Evolutionary conservation across 2,888 invertebrate genomes (phyloP).

Genomic region (Lacanobia oleracea): DNA sequence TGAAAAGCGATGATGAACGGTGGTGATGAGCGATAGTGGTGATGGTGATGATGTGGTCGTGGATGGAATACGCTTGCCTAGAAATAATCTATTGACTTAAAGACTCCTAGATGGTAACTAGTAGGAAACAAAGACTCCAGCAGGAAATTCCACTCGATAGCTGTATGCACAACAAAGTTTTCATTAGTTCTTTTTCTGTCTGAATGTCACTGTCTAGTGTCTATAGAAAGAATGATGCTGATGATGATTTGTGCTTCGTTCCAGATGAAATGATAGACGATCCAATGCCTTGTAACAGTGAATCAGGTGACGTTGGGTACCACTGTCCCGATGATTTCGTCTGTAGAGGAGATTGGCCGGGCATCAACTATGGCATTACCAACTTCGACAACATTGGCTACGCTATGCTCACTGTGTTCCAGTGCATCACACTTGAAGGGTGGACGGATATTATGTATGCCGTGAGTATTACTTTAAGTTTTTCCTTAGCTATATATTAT

Average conservation of each 20-base stretch:
- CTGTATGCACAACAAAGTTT: too few species aligned
- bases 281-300: slow-evolving; percentile 89
- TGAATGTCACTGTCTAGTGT: too few species aligned
- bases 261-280: slow-evolving; percentile 74
- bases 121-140: too few species aligned
- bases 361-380: slow-evolving; percentile 98
- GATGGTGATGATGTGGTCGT: too few species aligned
- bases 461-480: slow-evolving; percentile 90
- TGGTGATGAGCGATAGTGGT: too few species aligned
- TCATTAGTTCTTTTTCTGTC: too few species aligned
- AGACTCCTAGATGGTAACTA: too few species aligned
- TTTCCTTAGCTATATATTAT: too few species aligned
- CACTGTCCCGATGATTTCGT: slow-evolving; percentile 88
- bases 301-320: slow-evolving; percentile 91
- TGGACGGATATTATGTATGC: slow-evolving; percentile 99
- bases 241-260: neutral
- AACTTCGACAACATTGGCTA: slow-evolving; percentile 99
- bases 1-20: too few species aligned
- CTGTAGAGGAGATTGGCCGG: slow-evolving; percentile 92
- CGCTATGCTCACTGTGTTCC: slow-evolving; percentile 99
- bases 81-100: too few species aligned
- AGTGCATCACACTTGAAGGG: slow-evolving; percentile 99
- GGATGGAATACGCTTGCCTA: too few species aligned
- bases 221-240: neutral
- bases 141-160: too few species aligned